These are phyloP conservation scores for Falco punctatus DNA, from an alignment of 2,113 vertebrate genomes.

Conservation along the genomic window DNA sequence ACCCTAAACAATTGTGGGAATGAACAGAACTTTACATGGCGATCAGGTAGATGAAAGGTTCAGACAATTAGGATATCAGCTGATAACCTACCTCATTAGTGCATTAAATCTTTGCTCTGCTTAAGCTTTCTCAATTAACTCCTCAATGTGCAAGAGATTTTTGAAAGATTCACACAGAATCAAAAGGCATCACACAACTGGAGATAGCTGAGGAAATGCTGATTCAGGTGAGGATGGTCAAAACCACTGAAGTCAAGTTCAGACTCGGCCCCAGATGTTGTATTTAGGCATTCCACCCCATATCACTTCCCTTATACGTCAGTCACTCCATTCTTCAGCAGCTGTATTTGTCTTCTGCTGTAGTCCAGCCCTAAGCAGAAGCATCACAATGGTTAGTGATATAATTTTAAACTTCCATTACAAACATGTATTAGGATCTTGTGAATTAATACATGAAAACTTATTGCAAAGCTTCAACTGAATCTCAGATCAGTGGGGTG, in stretches of 20 bases:
- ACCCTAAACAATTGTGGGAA: conserved; percentile 36
- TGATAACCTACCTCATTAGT: neutral
- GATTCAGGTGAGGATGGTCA: neutral
- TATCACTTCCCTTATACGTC: neutral
- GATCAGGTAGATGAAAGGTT: neutral
- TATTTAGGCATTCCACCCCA: rapidly evolving
- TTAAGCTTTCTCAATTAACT: neutral
- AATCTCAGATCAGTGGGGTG: neutral
- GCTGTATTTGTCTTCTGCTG: neutral
- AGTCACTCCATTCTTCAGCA: neutral
- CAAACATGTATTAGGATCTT: neutral
- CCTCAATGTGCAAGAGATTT: neutral
- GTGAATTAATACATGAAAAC: neutral
- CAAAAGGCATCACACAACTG: neutral
- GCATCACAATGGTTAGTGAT: neutral
- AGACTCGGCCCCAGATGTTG: neutral
- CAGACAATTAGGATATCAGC: neutral
- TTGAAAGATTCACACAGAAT: neutral
- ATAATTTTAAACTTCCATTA: neutral
- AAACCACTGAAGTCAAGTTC: neutral
- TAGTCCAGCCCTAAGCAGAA: neutral
- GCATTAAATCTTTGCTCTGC: neutral
- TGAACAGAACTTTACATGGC: neutral
- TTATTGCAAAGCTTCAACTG: neutral
- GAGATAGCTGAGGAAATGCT: neutral